Conservation (phyloP, 1,140 invertebrate genomes). For the Tenebrio molitor region DNA sequence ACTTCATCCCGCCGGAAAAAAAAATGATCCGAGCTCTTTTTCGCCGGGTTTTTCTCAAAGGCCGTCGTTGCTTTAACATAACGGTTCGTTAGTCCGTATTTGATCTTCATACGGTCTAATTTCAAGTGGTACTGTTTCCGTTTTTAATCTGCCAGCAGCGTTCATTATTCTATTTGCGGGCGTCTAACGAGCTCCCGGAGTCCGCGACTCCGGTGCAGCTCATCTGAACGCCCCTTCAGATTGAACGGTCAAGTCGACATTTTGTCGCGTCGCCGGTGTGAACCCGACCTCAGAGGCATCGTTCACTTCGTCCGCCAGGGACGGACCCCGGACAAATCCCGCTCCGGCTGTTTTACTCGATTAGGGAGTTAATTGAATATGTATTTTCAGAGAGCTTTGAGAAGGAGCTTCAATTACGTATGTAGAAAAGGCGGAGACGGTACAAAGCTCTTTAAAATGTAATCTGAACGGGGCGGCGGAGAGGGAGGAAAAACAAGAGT, state of each 20-base stretch:
- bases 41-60: background rate
- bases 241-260: constrained; percentile 9
- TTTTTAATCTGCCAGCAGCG: background rate
- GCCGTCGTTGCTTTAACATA: constrained; percentile 19
- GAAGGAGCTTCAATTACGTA: constrained; percentile 34
- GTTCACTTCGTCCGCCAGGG: no score
- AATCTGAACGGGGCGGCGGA: constrained; percentile 4
- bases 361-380: constrained; percentile 25
- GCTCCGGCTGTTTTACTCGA: constrained; percentile 28
- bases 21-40: constrained; percentile 34
- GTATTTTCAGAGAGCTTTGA: constrained; percentile 28
- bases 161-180: constrained; percentile 10
- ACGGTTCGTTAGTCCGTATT: constrained; percentile 36
- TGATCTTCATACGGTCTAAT: constrained; percentile 16
- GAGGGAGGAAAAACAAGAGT: no score
- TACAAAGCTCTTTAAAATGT: background rate
- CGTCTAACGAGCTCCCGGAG: background rate
- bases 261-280: constrained; percentile 29
- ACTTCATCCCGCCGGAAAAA: constrained; percentile 49
- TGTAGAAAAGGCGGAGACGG: constrained; percentile 16
- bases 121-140: background rate
- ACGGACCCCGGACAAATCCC: no score
- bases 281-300: constrained; percentile 28
- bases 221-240: constrained; percentile 5
- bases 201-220: background rate